phyloP scores from a whole-genome alignment of 1,140 invertebrate species.

The Heliconius melpomene region DNA sequence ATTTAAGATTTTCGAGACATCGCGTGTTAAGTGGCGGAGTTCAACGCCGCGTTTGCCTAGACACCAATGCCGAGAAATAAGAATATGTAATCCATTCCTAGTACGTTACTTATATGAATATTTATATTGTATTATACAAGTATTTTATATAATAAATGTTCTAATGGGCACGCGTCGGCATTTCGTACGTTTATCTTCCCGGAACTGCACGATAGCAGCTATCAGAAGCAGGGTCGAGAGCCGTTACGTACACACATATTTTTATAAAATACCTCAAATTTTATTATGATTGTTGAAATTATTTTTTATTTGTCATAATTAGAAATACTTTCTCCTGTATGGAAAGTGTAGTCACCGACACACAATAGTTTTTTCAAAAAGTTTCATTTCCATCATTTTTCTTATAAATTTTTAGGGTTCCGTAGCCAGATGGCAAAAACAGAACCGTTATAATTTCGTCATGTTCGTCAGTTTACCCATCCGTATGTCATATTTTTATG shows the following conservation, averaged over 20 bases:
- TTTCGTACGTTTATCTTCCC: conserved; percentile 10
- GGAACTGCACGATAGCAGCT: conserved; percentile 3
- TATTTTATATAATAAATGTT: neutral
- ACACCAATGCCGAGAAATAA: neutral
- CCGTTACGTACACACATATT: neutral
- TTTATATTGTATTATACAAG: neutral
- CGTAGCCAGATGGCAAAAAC: no score
- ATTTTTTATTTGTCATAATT: no score
- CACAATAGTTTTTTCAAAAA: no score
- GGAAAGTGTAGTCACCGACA: no score
- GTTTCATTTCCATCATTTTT: no score
- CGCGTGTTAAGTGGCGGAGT: neutral
- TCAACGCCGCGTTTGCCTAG: neutral
- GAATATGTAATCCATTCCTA: neutral
- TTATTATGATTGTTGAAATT: neutral
- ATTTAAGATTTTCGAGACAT: neutral
- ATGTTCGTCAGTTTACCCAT: no score
- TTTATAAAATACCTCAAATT: conserved; percentile 1
- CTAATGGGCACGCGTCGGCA: neutral
- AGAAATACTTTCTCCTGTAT: no score
- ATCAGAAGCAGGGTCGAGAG: conserved; percentile 7
- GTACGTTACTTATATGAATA: no score
- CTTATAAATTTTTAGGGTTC: no score
- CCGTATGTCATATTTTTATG: no score
- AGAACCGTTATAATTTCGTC: no score